A percentile compares a stretch with the other conserved stretches of the same genome.
These are phyloP conservation scores for Patiria miniata DNA, from an alignment of 35 echinoderm and acorn worm genomes.

Conservation along the genomic window DNA sequence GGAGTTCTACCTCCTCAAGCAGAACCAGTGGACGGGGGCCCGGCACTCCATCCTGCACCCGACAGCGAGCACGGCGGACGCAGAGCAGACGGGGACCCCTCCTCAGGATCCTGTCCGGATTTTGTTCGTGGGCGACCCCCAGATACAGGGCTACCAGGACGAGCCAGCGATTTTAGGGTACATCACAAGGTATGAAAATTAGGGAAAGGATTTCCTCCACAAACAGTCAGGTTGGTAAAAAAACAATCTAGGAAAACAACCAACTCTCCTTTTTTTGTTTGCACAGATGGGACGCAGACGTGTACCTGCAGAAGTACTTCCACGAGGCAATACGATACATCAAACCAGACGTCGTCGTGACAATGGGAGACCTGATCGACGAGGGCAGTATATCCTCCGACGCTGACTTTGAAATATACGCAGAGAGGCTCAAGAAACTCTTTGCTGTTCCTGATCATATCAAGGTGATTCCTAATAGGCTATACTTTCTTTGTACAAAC, in stretches of 20 bases:
- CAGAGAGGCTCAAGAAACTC: slow-evolving; percentile 52
- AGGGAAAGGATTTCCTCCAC: too few relatives aligned
- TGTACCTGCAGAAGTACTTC: slow-evolving; percentile 48
- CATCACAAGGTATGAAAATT: slow-evolving; percentile 47
- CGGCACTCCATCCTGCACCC: slow-evolving; percentile 31
- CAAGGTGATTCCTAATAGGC: slow-evolving; percentile 39
- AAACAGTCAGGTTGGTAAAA: too few relatives aligned
- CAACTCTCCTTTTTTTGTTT: background rate
- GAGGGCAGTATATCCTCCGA: slow-evolving; percentile 65
- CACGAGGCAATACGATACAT: slow-evolving; percentile 49
- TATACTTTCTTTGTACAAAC: too few relatives aligned
- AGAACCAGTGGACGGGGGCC: slow-evolving; percentile 51
- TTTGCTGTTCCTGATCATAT: slow-evolving; percentile 50
- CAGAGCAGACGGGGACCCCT: background rate
- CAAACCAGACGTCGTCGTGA: slow-evolving; percentile 60
- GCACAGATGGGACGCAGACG: background rate
- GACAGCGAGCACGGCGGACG: background rate
- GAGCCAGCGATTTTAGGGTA: slow-evolving; percentile 47
- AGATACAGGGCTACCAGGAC: slow-evolving; percentile 56
- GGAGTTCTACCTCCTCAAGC: slow-evolving; percentile 46
- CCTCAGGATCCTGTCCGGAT: slow-evolving; percentile 49
- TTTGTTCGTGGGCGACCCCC: slow-evolving; percentile 69
- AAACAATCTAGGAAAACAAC: too few relatives aligned
- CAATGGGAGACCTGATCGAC: slow-evolving; percentile 66
- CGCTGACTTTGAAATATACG: slow-evolving; percentile 55